These are phyloP conservation scores for Lathamus discolor DNA, from an alignment of 2,113 vertebrate species.

Conservation along the genomic window DNA sequence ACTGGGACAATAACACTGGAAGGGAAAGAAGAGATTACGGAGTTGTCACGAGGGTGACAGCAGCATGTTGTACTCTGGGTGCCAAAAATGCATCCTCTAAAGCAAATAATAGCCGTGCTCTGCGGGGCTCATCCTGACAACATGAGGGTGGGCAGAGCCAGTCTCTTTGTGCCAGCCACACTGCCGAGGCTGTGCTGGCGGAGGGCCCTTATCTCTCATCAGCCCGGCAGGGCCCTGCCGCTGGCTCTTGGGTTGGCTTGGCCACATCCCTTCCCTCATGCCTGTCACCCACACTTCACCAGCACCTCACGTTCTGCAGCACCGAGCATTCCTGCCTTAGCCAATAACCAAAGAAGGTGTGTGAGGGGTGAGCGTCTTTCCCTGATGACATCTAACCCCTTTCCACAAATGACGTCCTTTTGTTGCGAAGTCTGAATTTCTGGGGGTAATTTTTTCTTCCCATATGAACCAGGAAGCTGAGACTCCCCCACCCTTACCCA, in stretches of 20 bases:
- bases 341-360: constrained; percentile 26
- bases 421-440: background rate
- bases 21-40: constrained; percentile 10
- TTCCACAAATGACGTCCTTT: background rate
- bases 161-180: background rate
- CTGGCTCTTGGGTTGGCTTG: background rate
- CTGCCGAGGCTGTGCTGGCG: background rate
- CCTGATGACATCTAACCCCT: background rate
- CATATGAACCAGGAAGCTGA: background rate
- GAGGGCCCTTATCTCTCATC: background rate
- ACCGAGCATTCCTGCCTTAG: background rate
- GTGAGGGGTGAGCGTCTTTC: background rate
- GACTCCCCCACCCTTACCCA: background rate
- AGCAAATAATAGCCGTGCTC: background rate
- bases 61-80: background rate
- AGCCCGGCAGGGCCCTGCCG: accelerated
- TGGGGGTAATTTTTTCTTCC: background rate
- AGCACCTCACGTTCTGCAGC: background rate
- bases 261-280: background rate
- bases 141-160: background rate
- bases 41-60: background rate
- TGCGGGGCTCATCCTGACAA: background rate
- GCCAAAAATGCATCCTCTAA: constrained; percentile 17
- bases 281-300: background rate
- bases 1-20: constrained; percentile 33